Conservation (phyloP, 2,797 vertebrate genomes). For the Myotis findleyi region DNA sequence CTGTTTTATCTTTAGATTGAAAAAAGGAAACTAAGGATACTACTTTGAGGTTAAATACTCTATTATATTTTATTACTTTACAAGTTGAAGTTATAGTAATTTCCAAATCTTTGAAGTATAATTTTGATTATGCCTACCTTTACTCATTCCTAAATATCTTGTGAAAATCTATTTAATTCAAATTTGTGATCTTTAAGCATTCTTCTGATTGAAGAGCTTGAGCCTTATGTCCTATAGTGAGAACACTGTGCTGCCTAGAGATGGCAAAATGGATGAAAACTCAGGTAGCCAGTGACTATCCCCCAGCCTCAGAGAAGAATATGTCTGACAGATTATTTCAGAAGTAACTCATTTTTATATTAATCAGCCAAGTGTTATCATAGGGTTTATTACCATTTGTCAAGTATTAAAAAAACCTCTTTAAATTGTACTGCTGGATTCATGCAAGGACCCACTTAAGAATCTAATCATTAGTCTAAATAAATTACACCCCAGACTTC, state of each 20-base stretch:
- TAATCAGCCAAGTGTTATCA: not conserved
- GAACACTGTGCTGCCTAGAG: no score
- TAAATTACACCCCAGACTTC: not conserved
- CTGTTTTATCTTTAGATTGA: not conserved
- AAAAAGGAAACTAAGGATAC: not conserved
- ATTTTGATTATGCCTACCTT: not conserved
- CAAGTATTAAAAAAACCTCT: not conserved
- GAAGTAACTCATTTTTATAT: not conserved
- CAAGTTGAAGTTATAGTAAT: not conserved
- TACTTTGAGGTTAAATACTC: not conserved
- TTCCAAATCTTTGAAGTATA: not conserved
- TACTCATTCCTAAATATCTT: not conserved
- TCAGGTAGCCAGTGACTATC: fast-evolving
- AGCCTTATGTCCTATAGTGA: not conserved
- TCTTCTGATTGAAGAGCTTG: not conserved
- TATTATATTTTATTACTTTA: not conserved
- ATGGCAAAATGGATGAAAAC: not conserved
- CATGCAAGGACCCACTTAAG: not conserved
- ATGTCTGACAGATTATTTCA: not conserved
- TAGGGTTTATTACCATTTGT: not conserved
- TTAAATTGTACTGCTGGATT: not conserved
- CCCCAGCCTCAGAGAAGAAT: not conserved
- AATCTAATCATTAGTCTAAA: not conserved
- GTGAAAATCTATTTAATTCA: not conserved
- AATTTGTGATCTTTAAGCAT: not conserved